These are phyloP conservation scores for Pterostichus madidus DNA, from an alignment of 2,888 invertebrate species.

Conservation along the genomic window DNA sequence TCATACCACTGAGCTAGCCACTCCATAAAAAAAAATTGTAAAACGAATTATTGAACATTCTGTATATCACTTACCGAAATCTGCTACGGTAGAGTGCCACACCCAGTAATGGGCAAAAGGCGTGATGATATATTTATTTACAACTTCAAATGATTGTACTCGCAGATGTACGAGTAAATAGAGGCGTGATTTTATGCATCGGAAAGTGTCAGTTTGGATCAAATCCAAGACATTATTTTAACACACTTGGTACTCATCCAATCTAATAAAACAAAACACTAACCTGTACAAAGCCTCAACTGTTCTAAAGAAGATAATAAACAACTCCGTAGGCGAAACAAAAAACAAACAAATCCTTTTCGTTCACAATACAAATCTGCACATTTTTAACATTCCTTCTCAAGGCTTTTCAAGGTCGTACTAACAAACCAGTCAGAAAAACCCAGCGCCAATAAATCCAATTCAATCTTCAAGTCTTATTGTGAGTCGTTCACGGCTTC, in stretches of 20 bases:
- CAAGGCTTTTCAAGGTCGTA: constrained; percentile 10
- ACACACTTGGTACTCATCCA: not conserved
- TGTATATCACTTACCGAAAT: too few relatives aligned
- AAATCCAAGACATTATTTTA: too few relatives aligned
- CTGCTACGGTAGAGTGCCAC: too few relatives aligned
- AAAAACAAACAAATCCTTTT: constrained; percentile 24
- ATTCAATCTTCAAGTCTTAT: constrained; percentile 6
- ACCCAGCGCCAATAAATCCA: constrained; percentile 23
- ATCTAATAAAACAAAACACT: not conserved
- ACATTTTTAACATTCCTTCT: constrained; percentile 19
- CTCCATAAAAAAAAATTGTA: too few relatives aligned
- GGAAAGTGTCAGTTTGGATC: too few relatives aligned
- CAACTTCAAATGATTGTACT: too few relatives aligned
- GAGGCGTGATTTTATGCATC: too few relatives aligned
- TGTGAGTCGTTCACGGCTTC: not conserved
- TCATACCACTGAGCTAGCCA: too few relatives aligned
- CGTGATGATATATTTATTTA: too few relatives aligned
- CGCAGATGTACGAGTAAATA: too few relatives aligned
- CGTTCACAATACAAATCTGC: not conserved
- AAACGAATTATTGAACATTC: too few relatives aligned
- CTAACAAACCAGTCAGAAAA: not conserved
- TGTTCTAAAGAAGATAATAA: not conserved
- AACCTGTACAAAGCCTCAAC: not conserved
- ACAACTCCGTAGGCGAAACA: constrained; percentile 13
- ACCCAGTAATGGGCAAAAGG: too few relatives aligned